These are phyloP conservation scores for Carterocephalus palaemon DNA, from an alignment of 2,888 invertebrate genomes.

Conservation along the genomic window DNA sequence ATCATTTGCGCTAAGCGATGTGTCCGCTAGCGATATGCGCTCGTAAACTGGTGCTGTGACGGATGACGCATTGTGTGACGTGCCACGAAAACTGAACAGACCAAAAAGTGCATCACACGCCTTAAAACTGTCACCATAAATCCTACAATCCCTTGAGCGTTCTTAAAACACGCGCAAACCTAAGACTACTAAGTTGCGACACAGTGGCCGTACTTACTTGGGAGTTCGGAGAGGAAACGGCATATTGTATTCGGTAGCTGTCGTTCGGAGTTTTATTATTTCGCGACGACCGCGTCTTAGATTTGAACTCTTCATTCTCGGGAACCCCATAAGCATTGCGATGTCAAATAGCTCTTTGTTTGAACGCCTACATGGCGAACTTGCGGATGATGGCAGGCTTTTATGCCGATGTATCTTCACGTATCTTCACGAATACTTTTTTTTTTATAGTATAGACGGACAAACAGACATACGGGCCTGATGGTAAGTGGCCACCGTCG, in stretches of 20 bases:
- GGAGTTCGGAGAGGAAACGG: constrained; percentile 69
- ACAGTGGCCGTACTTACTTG: constrained; percentile 71
- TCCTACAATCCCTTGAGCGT: not conserved
- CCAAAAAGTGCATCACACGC: not conserved
- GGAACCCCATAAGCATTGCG: constrained; percentile 10
- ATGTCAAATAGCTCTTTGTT: constrained; percentile 22
- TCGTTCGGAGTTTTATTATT: constrained; percentile 29
- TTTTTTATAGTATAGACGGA: too few relatives aligned
- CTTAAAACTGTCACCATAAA: not conserved
- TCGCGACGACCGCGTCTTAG: constrained; percentile 23
- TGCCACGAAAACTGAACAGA: constrained; percentile 35
- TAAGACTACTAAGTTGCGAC: constrained; percentile 62
- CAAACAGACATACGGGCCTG: too few relatives aligned
- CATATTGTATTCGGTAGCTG: constrained; percentile 65
- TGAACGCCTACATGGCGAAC: not conserved
- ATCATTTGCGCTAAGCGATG: constrained; percentile 67
- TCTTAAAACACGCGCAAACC: not conserved
- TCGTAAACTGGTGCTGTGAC: constrained; percentile 65
- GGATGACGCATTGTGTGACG: constrained; percentile 65
- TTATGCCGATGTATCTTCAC: too few relatives aligned
- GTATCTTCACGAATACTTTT: too few relatives aligned
- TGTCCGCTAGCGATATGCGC: constrained; percentile 67
- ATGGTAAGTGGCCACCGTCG: too few relatives aligned
- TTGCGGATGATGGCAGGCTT: too few relatives aligned
- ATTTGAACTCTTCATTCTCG: constrained; percentile 52